These are phyloP conservation scores for Lacanobia oleracea DNA, from an alignment of 2,888 invertebrate genomes.

Conservation along the genomic window DNA sequence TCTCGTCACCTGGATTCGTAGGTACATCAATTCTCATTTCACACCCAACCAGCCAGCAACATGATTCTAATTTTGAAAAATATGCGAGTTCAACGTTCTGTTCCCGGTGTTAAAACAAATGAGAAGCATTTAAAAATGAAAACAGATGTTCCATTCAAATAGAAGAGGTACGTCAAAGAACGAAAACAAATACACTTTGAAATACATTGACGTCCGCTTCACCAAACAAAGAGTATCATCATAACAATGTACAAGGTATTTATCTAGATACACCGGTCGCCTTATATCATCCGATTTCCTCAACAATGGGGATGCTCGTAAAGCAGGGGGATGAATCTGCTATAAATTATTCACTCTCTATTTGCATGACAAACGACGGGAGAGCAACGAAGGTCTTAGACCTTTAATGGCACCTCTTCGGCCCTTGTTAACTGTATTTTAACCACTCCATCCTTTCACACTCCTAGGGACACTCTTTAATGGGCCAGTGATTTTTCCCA, in stretches of 20 bases:
- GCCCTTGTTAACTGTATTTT: constrained; percentile 76
- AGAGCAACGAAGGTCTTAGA: constrained; percentile 83
- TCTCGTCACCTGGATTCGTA: neutral
- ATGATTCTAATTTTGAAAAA: constrained; percentile 4
- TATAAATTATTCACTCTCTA: constrained; percentile 88
- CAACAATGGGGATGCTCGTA: constrained; percentile 79
- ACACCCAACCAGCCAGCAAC: neutral
- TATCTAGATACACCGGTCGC: constrained; percentile 61
- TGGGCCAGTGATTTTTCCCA: constrained; percentile 85
- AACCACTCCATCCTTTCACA: constrained; percentile 76
- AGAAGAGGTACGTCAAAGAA: constrained; percentile 14
- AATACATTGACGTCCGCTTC: constrained; percentile 30
- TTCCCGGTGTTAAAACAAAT: neutral
- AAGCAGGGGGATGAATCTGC: constrained; percentile 83
- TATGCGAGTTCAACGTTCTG: neutral
- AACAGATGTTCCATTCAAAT: constrained; percentile 20
- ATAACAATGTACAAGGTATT: constrained; percentile 63
- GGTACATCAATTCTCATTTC: neutral
- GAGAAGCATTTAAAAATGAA: neutral
- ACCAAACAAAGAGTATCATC: constrained; percentile 59
- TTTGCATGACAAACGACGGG: constrained; percentile 88
- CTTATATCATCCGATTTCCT: constrained; percentile 76
- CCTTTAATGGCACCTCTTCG: constrained; percentile 83
- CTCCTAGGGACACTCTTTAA: constrained; percentile 80
- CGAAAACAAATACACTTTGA: neutral